Base-by-base conservation (phyloP, 2,113 vertebrate genomes). In the Pelecanus crispus region DNA sequence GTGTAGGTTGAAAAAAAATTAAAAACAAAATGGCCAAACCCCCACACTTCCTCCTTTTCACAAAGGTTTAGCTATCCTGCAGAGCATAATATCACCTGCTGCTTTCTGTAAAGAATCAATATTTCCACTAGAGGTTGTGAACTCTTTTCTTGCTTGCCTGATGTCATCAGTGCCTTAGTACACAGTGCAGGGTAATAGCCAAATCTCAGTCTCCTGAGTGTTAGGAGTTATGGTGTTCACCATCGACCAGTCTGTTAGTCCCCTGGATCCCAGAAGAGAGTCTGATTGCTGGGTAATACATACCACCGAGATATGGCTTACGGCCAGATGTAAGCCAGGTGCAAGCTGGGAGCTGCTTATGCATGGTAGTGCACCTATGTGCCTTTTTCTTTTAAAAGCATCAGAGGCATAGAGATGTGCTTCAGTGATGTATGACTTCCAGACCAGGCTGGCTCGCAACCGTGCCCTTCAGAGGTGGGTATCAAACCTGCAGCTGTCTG, bases 21-120 rank as follows among this genome's bases (percentile, higher is more conserved):
- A 18, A 32, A 4, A 5, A 17, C 10, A 22, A 12, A 29, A 29
- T 19, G 2, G 8, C 4, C 19, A 28, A 56, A 13, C 3, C 0
- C 5, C 13, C 8, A 15, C 52, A 40, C 24, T 52, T 78, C 4
- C 20, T 92, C 2, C 13, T 86, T 88, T 93, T 75, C 15, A 49
- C 21, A 68, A 61, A 10, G 21, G 15, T 68, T 94, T 77, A 40
- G 5, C 21, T 79, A 5, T 36, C 17, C 34, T 14, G 3, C 31
- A 85, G 13, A 74, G 20, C 13, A 25, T 58, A 72, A 28, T 56
- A 68, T 40, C 22, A 65, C 10, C 34, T 82, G 4, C 19, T 68
- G 6, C 12, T 77, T 86, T 86, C 38, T 40, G 17, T 55, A 81
- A 90, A 45, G 4, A 63, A 88, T 20, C 18, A 42, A 3, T 63